Evolutionary conservation across 1,140 invertebrate species (phyloP).

Genomic region (Paraescarpia echinospica): DNA sequence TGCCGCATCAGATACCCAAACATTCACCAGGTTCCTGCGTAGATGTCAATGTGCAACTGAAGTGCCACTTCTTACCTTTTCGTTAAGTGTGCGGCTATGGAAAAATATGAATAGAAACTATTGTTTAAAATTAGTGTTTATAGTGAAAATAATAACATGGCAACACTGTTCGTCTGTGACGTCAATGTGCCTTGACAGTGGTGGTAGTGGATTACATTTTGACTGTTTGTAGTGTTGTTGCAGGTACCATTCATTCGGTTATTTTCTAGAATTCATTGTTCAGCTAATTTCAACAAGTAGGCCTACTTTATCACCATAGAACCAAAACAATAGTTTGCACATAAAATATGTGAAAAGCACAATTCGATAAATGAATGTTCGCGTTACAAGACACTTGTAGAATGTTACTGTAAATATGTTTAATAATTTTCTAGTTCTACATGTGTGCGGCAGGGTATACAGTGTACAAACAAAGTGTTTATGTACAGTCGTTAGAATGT

Average conservation of each 20-base stretch:
- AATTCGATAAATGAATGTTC: no score
- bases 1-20: neutral
- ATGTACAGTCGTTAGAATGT: neutral
- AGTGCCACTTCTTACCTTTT: neutral
- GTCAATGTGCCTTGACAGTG: neutral
- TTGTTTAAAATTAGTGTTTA: no score
- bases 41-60: neutral
- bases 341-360: no score
- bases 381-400: no score
- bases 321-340: no score
- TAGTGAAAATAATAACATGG: neutral
- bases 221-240: neutral
- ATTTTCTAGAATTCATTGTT: neutral
- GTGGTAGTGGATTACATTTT: neutral
- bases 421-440: neutral
- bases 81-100: no score
- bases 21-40: neutral
- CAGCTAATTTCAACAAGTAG: neutral
- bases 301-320: neutral
- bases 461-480: neutral
- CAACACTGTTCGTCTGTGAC: neutral
- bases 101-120: no score
- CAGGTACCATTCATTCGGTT: neutral
- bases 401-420: no score
- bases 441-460: neutral